Base-by-base conservation (phyloP, 1,140 invertebrate genomes). In the Leucophenga varia region DNA sequence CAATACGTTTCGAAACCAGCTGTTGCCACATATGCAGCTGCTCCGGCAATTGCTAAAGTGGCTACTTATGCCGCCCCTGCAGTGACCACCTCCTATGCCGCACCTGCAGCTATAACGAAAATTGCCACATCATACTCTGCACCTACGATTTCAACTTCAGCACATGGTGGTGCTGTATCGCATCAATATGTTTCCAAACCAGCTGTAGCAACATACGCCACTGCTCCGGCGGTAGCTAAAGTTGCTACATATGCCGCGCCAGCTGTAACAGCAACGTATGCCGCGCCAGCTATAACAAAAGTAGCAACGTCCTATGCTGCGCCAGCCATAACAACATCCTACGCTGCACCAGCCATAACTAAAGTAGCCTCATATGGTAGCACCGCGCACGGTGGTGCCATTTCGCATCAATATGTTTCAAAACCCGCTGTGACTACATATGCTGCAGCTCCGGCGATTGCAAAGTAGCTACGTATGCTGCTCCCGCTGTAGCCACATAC, bases 321-420 rank as follows among this genome's bases (percentile, higher is more conserved):
- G 19, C 57, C 7, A 52, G 45, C 19, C 43, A 53, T 36, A 43
- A 47, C 18, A 44, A 54, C 52, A 4, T 52, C 55, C 9, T 49
- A 56, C 1, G 21, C 52, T 1, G 58, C 25, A 16, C 64, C 64
- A 4, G 44, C 46, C 1, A 28, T 55, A 1, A 43, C 47, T 10
- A 60, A 57, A 25, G 12, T 52, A 7, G 39, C 47, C 7, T 51
- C 59, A 1, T 36, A 48, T 47, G 52, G 51, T 43, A 47, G 35
- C 9, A 41, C 37, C 25, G 45, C 34, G 7, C 46, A 49, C 18
- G 49, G 47, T 3, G 61, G 60, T 5, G 57, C 64, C 6, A 28
- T 61, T 9, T 69, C 67, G 2, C 55, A 65, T 32, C 57, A 63
- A 34, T 63, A 60, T 43, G 47, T 69, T 4, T 65, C 69, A 13